phyloP scores from a whole-genome alignment of 2,113 vertebrate genomes.

The Pseudopipra pipra region DNA sequence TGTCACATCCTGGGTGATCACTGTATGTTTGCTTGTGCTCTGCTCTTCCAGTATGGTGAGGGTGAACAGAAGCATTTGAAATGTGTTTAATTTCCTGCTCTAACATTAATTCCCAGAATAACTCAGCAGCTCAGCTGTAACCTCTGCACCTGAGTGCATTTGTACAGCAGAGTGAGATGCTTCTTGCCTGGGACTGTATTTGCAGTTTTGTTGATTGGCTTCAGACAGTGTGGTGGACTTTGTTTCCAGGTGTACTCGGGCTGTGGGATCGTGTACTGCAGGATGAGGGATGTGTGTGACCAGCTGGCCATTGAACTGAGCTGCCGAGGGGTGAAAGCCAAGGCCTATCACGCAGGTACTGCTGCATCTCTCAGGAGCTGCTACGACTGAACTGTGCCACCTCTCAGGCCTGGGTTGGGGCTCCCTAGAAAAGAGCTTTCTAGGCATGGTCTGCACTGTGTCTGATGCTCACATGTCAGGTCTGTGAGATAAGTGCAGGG shows the following conservation, averaged over 20 bases:
- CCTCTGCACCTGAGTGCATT: neutral
- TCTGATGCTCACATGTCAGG: neutral
- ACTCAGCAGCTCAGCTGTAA: neutral
- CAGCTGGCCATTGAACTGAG: constrained; percentile 88
- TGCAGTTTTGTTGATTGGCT: neutral
- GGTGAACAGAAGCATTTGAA: neutral
- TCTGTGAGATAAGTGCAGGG: neutral
- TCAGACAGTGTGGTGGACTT: neutral
- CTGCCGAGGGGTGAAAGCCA: constrained; percentile 84
- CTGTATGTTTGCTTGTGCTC: neutral
- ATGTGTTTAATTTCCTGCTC: neutral
- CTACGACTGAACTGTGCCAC: neutral
- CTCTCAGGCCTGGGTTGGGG: neutral
- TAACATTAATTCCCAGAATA: neutral
- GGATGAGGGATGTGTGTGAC: constrained; percentile 92
- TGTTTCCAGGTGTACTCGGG: constrained; percentile 70
- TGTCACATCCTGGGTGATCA: neutral
- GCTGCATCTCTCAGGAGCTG: neutral
- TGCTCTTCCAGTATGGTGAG: neutral
- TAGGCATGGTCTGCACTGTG: neutral
- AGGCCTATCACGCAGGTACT: constrained; percentile 94
- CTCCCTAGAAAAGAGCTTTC: neutral
- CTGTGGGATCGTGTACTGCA: constrained; percentile 96
- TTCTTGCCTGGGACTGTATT: neutral
- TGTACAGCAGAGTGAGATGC: neutral